Evolutionary conservation across 2,797 vertebrate species (phyloP).

Genomic region (Botia kubotai): DNA sequence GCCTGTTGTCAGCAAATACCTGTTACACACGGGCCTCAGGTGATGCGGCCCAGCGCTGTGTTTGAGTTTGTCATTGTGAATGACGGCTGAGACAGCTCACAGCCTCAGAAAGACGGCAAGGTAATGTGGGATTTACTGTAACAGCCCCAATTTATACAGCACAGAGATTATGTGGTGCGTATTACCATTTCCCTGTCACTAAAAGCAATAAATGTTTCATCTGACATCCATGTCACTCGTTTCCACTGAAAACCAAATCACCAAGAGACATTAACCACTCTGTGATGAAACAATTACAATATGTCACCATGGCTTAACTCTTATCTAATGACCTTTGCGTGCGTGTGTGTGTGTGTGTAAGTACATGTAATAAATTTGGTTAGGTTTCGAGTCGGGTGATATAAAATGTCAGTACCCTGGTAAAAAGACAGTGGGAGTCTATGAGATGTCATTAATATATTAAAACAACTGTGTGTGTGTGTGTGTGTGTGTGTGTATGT

Average conservation of each 20-base stretch:
- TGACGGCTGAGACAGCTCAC: constrained; percentile 17
- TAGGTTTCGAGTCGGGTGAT: no score
- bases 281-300: constrained; percentile 26
- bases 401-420: no score
- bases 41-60: neutral
- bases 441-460: neutral
- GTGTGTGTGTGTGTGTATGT: constrained; percentile 1
- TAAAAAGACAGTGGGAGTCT: no score
- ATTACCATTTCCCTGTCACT: neutral
- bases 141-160: constrained; percentile 18
- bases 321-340: constrained; percentile 24
- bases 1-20: constrained; percentile 46
- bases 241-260: constrained; percentile 30
- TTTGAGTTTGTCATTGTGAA: constrained; percentile 16
- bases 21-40: constrained; percentile 11
- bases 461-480: neutral
- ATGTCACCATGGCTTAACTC: constrained; percentile 21
- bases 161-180: constrained; percentile 9
- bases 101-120: constrained; percentile 16
- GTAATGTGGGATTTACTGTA: constrained; percentile 12
- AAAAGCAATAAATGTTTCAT: neutral
- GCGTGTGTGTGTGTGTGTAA: neutral
- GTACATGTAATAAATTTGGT: neutral
- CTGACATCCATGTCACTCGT: neutral
- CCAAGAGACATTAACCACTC: constrained; percentile 13